Evolutionary conservation across 30 jellyfish, hydroid and myxozoan species (phyloP), one percentile per base, ranked within the genome.

Genomic region (Nemopilema nomurai): DNA sequence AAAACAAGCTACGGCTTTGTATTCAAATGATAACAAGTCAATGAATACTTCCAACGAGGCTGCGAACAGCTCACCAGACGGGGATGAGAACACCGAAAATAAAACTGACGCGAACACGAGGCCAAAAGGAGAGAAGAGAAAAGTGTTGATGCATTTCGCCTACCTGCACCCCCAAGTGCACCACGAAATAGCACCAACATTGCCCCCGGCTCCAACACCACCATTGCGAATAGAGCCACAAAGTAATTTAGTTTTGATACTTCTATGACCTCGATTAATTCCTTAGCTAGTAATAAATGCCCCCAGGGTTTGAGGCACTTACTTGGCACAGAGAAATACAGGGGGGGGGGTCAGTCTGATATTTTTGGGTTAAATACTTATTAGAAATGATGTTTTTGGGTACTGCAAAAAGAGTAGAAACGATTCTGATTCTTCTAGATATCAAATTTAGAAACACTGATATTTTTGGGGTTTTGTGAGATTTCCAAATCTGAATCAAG

Each of bases 211-310:
- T 21, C 98, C 98, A 9, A 87, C 96, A n/a, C 90, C 91, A 75
- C 98, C 98, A 24, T 81, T 93, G 31, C 64, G 91, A 67, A 83
- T 93, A 22, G 97, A 89, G 68, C 98, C 97, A 8, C 97, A 95
- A 77, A 93, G 98, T 93, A 93, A 83, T 21, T 18, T 41, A 8
- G 20, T 50, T 25, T 0, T 82, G 4, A 22, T 52, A 41, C 57
- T 41, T 41, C 13, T n/a, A n/a, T n/a, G n/a, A n/a, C n/a, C n/a
- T n/a, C n/a, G n/a, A n/a, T n/a, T n/a, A n/a, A n/a, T n/a, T n/a
- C n/a, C n/a, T n/a, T n/a, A n/a, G n/a, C n/a, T n/a, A n/a, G n/a
- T n/a, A n/a, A n/a, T n/a, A n/a, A n/a, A n/a, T n/a, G n/a, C n/a
- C n/a, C n/a, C n/a, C n/a, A n/a, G n/a, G n/a, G n/a, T n/a, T n/a